A percentile compares a stretch with the other conserved stretches of the same genome.
Conservation (phyloP, 2,888 invertebrate species). For the Adineta ricciae region DNA sequence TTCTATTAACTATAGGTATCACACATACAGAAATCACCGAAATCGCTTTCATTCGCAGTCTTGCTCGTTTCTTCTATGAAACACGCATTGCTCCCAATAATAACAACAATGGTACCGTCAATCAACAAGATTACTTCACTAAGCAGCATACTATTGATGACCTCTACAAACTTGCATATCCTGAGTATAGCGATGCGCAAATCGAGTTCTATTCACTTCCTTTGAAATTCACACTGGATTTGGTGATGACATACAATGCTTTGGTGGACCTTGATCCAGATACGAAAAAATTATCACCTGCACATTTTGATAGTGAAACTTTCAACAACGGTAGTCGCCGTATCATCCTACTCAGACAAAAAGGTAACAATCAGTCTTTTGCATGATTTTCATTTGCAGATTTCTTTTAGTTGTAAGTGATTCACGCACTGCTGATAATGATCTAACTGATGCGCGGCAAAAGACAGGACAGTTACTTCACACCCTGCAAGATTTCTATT, state of each 20-base stretch:
- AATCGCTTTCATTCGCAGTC: neutral
- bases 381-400: too few species aligned
- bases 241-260: neutral
- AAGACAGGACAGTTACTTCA: neutral
- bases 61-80: neutral
- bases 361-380: too few species aligned
- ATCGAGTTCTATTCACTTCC: neutral
- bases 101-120: neutral
- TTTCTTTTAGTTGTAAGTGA: neutral
- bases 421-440: neutral
- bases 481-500: neutral
- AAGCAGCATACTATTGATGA: neutral
- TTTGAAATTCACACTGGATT: neutral
- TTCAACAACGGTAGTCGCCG: conserved; percentile 20
- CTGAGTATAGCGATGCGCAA: neutral
- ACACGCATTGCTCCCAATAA: neutral
- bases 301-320: conserved; percentile 29
- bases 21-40: neutral
- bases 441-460: neutral
- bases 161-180: neutral
- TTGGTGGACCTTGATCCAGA: conserved; percentile 20
- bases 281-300: conserved; percentile 26
- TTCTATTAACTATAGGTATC: neutral
- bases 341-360: neutral
- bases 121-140: neutral